A percentile compares a stretch with the other conserved stretches of the same genome.
phyloP scores from a whole-genome alignment of 2,113 vertebrate genomes.

The Eulemur rufifrons region DNA sequence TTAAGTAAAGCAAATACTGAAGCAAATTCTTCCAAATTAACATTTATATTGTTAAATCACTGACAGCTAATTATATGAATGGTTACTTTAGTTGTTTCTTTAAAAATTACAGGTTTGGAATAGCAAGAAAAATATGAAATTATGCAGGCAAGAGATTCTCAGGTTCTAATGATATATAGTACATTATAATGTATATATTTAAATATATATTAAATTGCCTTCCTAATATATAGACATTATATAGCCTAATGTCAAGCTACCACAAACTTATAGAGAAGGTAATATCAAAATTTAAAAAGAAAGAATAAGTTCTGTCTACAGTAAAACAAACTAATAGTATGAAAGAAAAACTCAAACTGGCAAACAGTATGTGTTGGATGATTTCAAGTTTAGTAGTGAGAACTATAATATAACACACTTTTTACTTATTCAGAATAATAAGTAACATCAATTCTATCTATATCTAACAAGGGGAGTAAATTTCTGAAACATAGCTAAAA shows the following conservation, averaged over 20 bases:
- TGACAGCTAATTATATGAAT: slow-evolving; percentile 2
- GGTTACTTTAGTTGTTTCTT: not conserved
- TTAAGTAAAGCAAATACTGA: slow-evolving; percentile 34
- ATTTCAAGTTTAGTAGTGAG: not conserved
- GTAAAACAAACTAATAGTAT: not conserved
- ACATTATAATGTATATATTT: not conserved
- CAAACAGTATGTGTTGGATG: not conserved
- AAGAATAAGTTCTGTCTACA: not conserved
- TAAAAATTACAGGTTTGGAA: slow-evolving; percentile 17
- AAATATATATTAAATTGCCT: not conserved
- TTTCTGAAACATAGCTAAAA: not conserved
- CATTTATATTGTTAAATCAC: slow-evolving; percentile 30
- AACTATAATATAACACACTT: not conserved
- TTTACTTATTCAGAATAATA: not conserved
- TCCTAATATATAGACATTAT: not conserved
- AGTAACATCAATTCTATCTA: not conserved
- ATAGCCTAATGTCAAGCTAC: not conserved
- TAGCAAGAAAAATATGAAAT: not conserved
- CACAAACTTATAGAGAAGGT: not conserved
- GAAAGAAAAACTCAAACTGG: not conserved
- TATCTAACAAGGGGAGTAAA: not conserved
- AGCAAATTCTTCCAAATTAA: slow-evolving; percentile 53
- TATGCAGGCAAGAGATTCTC: not conserved
- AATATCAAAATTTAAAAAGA: not conserved
- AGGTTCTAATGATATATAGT: not conserved